Conservation (phyloP, 2,888 invertebrate genomes). For the Drosophila aldrichi region DNA sequence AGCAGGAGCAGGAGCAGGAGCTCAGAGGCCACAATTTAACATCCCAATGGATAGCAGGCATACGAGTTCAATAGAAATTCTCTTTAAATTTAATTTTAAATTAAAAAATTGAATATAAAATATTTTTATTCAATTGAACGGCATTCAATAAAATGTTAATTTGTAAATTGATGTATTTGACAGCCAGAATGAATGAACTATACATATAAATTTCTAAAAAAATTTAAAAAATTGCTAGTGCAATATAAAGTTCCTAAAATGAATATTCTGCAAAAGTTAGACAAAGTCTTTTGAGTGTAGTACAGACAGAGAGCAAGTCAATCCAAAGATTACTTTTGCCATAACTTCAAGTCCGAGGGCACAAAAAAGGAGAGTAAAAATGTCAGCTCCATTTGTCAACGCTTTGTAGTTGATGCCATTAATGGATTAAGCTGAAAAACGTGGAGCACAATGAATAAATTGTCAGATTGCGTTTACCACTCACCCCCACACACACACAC, state of each 20-base stretch:
- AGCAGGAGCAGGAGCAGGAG: background rate
- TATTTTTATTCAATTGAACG: background rate
- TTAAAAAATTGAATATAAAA: background rate
- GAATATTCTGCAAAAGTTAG: background rate
- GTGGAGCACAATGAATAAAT: conserved; percentile 73
- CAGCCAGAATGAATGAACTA: too few species aligned
- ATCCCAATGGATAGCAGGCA: background rate
- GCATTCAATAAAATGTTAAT: too few species aligned
- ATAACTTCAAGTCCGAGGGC: conserved; percentile 16
- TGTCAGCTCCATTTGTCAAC: conserved; percentile 53
- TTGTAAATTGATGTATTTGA: background rate
- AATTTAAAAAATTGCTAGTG: too few species aligned
- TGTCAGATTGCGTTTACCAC: conserved; percentile 64
- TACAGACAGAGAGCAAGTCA: background rate
- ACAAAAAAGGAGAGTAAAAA: conserved; percentile 14
- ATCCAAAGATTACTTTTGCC: conserved; percentile 40
- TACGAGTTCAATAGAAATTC: background rate
- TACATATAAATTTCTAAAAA: background rate
- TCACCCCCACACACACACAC: conserved; percentile 6
- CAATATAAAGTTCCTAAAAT: too few species aligned
- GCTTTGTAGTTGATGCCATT: conserved; percentile 63
- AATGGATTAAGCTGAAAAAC: conserved; percentile 57
- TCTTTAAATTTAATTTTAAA: background rate
- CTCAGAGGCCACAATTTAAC: background rate
- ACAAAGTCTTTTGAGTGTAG: background rate